Evolutionary conservation across 2,888 invertebrate genomes (phyloP).

Genomic region (Fabriciana adippe): DNA sequence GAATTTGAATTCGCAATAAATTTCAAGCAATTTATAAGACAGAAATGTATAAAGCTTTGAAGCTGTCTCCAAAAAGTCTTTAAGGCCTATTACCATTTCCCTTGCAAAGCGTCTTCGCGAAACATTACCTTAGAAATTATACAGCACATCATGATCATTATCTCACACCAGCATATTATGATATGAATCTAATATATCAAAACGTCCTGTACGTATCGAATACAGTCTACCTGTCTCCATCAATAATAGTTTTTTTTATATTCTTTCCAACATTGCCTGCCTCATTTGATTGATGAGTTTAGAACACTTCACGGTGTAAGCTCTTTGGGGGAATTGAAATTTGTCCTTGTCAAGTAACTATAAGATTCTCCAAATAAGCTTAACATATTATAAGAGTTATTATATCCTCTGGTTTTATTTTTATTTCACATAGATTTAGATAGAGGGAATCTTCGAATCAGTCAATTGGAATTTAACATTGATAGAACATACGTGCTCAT

Average conservation of each 20-base stretch:
- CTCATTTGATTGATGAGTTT: slow-evolving; percentile 72
- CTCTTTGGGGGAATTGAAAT: slow-evolving; percentile 42
- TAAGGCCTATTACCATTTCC: slow-evolving; percentile 21
- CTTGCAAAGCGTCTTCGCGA: slow-evolving; percentile 23
- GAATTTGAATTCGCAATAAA: too few species aligned
- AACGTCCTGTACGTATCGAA: slow-evolving; percentile 58
- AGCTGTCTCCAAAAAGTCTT: slow-evolving; percentile 51
- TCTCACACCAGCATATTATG: slow-evolving; percentile 52
- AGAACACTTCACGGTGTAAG: slow-evolving; percentile 57
- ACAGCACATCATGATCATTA: slow-evolving; percentile 47
- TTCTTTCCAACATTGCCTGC: slow-evolving; percentile 65
- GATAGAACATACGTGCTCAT: neutral
- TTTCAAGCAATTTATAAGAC: slow-evolving; percentile 29
- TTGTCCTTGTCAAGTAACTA: slow-evolving; percentile 29
- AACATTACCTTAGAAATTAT: slow-evolving; percentile 39
- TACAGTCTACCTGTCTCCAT: slow-evolving; percentile 72
- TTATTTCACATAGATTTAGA: neutral
- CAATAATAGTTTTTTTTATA: slow-evolving; percentile 75
- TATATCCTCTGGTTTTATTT: slow-evolving; percentile 16
- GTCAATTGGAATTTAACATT: neutral
- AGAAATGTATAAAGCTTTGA: slow-evolving; percentile 51
- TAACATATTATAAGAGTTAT: slow-evolving; percentile 5
- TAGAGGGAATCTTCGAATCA: neutral
- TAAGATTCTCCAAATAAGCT: neutral
- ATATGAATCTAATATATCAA: slow-evolving; percentile 68